phyloP scores from a whole-genome alignment of 1,140 invertebrate genomes.

The Papilio aristodemus region DNA sequence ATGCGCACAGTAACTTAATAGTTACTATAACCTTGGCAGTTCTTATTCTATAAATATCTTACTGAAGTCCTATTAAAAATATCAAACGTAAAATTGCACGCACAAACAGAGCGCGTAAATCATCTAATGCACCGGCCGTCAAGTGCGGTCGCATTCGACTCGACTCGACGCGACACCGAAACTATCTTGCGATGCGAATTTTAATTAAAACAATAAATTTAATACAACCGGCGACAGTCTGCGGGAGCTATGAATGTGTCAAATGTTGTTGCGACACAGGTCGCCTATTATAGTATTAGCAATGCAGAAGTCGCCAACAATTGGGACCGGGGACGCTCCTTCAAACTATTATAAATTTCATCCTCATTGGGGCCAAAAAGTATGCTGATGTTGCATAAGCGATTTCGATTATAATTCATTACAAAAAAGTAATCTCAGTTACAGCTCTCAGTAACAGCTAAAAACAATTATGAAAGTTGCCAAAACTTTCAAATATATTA shows the following conservation, averaged over 20 bases:
- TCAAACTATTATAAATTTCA: slow-evolving; percentile 53
- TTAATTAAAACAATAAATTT: slow-evolving; percentile 68
- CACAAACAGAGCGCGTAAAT: slow-evolving; percentile 7
- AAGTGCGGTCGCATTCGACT: slow-evolving; percentile 11
- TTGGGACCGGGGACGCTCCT: slow-evolving; percentile 36
- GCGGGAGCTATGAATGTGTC: slow-evolving; percentile 59
- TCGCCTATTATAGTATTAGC: slow-evolving; percentile 42
- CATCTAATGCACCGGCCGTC: slow-evolving; percentile 6
- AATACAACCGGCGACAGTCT: slow-evolving; percentile 46
- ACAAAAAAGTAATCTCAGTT: background rate
- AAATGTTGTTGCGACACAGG: slow-evolving; percentile 42
- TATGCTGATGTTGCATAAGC: background rate
- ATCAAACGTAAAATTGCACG: background rate
- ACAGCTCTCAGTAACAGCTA: too few species aligned
- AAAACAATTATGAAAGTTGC: too few species aligned
- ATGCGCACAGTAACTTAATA: too few species aligned
- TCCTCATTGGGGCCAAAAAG: slow-evolving; percentile 40
- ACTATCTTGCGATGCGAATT: slow-evolving; percentile 45
- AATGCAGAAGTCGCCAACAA: slow-evolving; percentile 52
- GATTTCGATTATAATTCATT: background rate
- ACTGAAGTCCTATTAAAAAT: too few species aligned
- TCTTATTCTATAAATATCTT: too few species aligned
- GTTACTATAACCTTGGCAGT: too few species aligned
- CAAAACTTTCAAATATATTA: too few species aligned
- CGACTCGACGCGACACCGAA: slow-evolving; percentile 41